These are phyloP conservation scores for Hippoglossus hippoglossus DNA, from an alignment of 2,797 vertebrate species.

Conservation along the genomic window DNA sequence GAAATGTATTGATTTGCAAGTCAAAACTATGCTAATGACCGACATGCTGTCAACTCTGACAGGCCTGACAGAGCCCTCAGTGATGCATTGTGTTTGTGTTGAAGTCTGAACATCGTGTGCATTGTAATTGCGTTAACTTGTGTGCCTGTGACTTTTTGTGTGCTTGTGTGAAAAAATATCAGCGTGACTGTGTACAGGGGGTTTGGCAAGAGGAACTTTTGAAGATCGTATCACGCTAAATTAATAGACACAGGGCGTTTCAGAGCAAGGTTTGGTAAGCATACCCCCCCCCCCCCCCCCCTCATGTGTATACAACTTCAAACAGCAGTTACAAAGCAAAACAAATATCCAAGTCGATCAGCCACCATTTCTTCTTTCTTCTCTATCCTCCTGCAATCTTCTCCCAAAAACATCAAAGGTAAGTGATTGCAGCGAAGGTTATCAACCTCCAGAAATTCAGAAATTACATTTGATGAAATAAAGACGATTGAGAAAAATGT, in stretches of 20 bases:
- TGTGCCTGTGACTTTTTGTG: constrained; percentile 3
- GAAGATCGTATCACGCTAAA: constrained; percentile 26
- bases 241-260: constrained; percentile 31
- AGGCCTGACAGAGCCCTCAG: constrained; percentile 22
- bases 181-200: not conserved
- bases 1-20: constrained; percentile 44
- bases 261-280: constrained; percentile 29
- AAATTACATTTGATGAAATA: constrained; percentile 54
- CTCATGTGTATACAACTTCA: constrained; percentile 59
- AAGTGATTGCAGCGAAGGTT: constrained; percentile 47
- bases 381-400: constrained; percentile 41
- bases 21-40: constrained; percentile 47
- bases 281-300: constrained; percentile 3
- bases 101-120: not conserved
- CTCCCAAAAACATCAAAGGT: constrained; percentile 48
- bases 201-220: constrained; percentile 15
- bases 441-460: constrained; percentile 42
- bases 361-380: constrained; percentile 49
- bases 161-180: not conserved
- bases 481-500: constrained; percentile 26
- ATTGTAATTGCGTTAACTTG: not conserved
- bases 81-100: constrained; percentile 28
- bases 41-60: constrained; percentile 55
- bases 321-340: constrained; percentile 62
- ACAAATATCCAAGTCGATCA: constrained; percentile 64